Conservation (phyloP, 2,113 vertebrate genomes). For the Pluvianellus socialis region DNA sequence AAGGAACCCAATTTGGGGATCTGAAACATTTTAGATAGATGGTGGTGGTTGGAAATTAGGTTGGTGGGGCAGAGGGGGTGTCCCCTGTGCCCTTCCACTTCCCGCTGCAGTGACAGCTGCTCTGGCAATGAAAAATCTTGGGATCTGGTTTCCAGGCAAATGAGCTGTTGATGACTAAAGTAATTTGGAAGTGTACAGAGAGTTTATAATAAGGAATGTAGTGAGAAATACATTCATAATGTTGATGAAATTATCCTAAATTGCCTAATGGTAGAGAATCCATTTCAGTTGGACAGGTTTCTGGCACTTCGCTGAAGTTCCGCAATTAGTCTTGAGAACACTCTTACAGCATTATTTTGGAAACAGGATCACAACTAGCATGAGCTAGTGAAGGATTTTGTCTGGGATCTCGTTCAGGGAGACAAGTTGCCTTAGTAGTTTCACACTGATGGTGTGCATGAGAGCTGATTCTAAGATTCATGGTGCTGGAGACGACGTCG, state of each 20-base stretch:
- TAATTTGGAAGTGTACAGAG: neutral
- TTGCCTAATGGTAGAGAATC: neutral
- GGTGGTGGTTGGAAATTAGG: neutral
- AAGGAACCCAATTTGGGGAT: neutral
- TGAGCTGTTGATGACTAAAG: neutral
- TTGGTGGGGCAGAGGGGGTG: fast-evolving
- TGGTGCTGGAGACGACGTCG: neutral
- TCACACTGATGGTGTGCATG: neutral
- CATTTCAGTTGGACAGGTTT: neutral
- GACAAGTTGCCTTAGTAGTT: neutral
- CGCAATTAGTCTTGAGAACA: neutral
- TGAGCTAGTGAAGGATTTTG: neutral
- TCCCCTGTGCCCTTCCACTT: neutral
- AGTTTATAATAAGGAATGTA: neutral
- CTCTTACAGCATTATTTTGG: neutral
- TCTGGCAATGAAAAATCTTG: neutral
- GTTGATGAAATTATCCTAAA: neutral
- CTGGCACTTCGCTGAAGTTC: neutral
- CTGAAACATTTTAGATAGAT: neutral
- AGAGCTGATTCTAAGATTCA: neutral
- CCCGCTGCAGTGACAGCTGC: neutral
- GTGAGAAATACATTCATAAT: neutral
- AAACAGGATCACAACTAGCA: neutral
- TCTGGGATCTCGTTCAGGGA: neutral
- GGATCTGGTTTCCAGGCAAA: neutral